phyloP scores from a whole-genome alignment of 2,888 invertebrate genomes.

The Amblyteles armatorius region DNA sequence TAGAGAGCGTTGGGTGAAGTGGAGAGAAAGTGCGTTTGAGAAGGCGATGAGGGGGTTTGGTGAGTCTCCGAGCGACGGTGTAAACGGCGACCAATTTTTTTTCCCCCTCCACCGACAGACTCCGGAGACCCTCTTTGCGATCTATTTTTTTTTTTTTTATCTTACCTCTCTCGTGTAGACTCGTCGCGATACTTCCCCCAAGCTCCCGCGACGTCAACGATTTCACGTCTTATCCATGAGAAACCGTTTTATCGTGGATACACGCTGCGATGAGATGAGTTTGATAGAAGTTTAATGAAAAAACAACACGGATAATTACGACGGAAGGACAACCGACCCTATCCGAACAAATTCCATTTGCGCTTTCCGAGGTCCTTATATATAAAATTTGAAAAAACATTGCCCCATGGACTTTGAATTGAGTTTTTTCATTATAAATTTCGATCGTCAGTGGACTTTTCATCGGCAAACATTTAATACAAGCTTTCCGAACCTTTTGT shows the following conservation, averaged over 20 bases:
- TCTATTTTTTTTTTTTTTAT: not conserved
- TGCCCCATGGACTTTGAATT: not conserved
- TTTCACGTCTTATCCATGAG: slow-evolving; percentile 42
- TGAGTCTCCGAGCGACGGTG: not conserved
- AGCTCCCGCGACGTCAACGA: slow-evolving; percentile 41
- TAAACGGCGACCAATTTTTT: slow-evolving; percentile 24
- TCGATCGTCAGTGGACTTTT: not conserved
- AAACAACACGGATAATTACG: slow-evolving; percentile 79
- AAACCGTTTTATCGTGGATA: slow-evolving; percentile 65
- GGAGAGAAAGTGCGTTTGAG: slow-evolving; percentile 37
- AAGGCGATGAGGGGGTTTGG: slow-evolving; percentile 47
- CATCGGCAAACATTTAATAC: slow-evolving; percentile 1
- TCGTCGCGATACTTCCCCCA: slow-evolving; percentile 39
- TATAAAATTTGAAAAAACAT: not conserved
- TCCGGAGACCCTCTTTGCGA: slow-evolving; percentile 21
- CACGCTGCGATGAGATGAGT: slow-evolving; percentile 57
- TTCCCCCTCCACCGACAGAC: not conserved
- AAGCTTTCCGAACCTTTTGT: not conserved
- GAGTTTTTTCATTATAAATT: not conserved
- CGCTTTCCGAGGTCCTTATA: slow-evolving; percentile 9
- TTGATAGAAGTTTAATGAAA: slow-evolving; percentile 79
- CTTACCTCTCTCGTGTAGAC: slow-evolving; percentile 36
- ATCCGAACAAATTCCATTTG: slow-evolving; percentile 57
- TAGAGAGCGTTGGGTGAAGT: slow-evolving; percentile 44
- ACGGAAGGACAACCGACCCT: slow-evolving; percentile 52